phyloP scores from a whole-genome alignment of 2,113 vertebrate genomes.

The Notechis scutatus region DNA sequence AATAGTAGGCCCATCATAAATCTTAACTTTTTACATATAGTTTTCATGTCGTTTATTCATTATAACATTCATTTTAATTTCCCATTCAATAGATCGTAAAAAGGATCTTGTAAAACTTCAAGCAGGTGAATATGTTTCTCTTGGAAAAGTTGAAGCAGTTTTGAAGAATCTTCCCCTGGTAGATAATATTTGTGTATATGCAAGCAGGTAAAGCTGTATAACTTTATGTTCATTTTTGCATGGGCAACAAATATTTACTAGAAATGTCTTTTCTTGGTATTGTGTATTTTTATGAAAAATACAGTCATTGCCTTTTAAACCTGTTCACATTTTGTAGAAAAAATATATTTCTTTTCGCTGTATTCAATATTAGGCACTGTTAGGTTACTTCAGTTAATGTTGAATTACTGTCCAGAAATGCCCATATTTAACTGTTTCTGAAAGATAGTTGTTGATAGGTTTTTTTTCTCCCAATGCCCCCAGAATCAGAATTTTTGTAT shows the following conservation, averaged over 20 bases:
- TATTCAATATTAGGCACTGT: neutral
- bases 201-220: conserved; percentile 82
- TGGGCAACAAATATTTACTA: neutral
- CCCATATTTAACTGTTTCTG: neutral
- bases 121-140: conserved; percentile 93
- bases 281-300: neutral
- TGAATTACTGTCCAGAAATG: neutral
- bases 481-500: neutral
- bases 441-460: neutral
- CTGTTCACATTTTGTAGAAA: neutral
- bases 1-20: neutral
- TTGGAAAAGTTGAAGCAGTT: conserved; percentile 92
- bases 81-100: conserved; percentile 81
- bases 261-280: neutral
- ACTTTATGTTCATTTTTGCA: neutral
- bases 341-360: neutral
- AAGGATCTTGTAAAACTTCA: conserved; percentile 97
- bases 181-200: conserved; percentile 96
- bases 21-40: neutral
- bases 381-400: neutral
- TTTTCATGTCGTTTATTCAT: neutral
- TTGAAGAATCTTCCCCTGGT: conserved; percentile 89
- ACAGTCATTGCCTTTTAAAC: neutral
- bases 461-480: neutral
- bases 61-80: neutral